phyloP scores from a whole-genome alignment of 1,140 invertebrate genomes.

The Orchestia grillus region DNA sequence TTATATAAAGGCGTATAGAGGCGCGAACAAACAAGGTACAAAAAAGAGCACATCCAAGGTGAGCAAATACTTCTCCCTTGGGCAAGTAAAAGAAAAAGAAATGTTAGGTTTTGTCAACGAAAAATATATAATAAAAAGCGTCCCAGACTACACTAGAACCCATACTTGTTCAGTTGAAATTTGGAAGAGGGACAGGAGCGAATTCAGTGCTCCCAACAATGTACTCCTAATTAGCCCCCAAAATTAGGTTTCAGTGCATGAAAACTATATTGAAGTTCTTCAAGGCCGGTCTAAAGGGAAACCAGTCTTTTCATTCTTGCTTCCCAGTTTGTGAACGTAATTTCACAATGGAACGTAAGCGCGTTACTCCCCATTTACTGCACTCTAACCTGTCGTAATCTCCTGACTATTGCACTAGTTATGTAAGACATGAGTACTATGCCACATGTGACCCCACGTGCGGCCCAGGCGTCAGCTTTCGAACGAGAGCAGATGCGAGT shows the following conservation, averaged over 20 bases:
- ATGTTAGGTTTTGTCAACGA: too few species aligned
- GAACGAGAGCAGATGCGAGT: not conserved
- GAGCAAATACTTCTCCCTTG: too few species aligned
- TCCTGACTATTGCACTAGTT: not conserved
- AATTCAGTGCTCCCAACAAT: not conserved
- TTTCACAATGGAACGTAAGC: not conserved
- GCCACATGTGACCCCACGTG: not conserved
- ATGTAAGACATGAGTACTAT: not conserved
- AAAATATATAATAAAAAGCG: too few species aligned
- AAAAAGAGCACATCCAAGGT: too few species aligned
- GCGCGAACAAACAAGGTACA: too few species aligned
- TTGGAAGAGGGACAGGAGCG: not conserved
- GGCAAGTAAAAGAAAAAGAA: too few species aligned
- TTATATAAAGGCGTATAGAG: too few species aligned
- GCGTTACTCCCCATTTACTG: not conserved
- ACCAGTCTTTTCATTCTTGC: not conserved
- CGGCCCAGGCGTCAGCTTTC: not conserved
- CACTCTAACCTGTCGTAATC: not conserved
- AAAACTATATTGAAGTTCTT: not conserved
- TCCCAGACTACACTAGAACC: not conserved
- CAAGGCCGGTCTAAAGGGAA: not conserved
- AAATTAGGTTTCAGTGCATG: not conserved
- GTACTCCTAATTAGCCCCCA: not conserved
- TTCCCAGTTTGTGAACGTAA: not conserved
- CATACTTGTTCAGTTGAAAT: not conserved